Evolutionary conservation across 2,113 vertebrate genomes (phyloP), one percentile per base, ranked within the genome.

Genomic region (Mystacornis crossleyi): DNA sequence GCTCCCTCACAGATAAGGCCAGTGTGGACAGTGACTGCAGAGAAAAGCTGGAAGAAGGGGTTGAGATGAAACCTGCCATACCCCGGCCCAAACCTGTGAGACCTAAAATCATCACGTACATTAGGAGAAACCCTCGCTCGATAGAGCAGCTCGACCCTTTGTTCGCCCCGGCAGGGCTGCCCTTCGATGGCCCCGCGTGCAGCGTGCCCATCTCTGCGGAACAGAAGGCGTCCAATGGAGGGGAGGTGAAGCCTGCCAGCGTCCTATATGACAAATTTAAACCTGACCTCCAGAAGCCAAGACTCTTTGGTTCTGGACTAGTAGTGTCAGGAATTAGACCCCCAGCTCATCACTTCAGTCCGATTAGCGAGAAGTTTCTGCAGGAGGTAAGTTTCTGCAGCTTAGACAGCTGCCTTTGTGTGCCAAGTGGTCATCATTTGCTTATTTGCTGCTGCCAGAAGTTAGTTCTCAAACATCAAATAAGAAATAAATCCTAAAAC

Each of bases 61-160:
- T 81, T 2, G 98, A 98, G 57, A 75, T 98, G 4, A 98, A 98
- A 93, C 97, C 98, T 26, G 79, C 98, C 23, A 64, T 98, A 45
- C 98, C 98, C 25, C 99, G 99, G 69, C 98, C 99, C 83, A 99
- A 99, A 96, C 99, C 99, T 0, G 98, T 99, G 69, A 98, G 99
- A 58, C 99, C 99, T 53, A 99, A 99, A 98, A 99, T 99, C 91
- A 99, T 99, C 95, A 99, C 99, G 3, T 99, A 99, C 33, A 98
- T 99, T 25, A 98, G 99, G 53, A 99, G 99, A 82, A 99, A 94
- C 69, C 98, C 98, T 10, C 99, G 98, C 86, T 96, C 97, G 0
- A 98, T 99, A 31, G 90, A 98, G 60, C 98, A 98, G 75, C 97
- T 98, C 0, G 98, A 99, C 9, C 57, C 97, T 2, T 87, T 98